Evolutionary conservation across 2,113 vertebrate species (phyloP).

Genomic region (Oreochromis aureus): DNA sequence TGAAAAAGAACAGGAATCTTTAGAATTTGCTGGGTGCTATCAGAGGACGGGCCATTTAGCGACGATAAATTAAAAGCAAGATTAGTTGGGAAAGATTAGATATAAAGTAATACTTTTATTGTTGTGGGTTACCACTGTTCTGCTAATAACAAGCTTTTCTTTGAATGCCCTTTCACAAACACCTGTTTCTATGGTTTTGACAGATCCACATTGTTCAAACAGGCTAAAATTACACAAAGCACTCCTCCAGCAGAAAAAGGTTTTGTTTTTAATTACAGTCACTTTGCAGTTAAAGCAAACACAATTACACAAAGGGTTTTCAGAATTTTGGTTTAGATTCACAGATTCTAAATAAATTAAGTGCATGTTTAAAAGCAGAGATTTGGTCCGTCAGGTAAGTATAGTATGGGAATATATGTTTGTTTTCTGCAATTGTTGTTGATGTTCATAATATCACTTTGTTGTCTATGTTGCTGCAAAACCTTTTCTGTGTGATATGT

Average conservation of each 20-base stretch:
- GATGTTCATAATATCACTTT: not conserved
- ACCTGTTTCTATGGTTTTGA: not conserved
- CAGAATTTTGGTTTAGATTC: not conserved
- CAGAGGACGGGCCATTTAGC: not conserved
- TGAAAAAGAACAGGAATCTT: not conserved
- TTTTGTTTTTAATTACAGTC: not conserved
- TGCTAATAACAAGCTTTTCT: not conserved
- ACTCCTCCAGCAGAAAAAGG: not conserved
- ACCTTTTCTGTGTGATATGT: not conserved
- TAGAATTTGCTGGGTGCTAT: not conserved
- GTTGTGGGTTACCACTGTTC: not conserved
- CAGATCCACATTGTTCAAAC: not conserved
- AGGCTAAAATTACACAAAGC: not conserved
- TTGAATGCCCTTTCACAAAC: not conserved
- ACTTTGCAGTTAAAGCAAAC: not conserved
- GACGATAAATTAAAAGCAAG: not conserved
- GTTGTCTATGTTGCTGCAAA: not conserved
- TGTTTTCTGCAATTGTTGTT: not conserved
- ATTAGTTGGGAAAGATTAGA: conserved; percentile 28
- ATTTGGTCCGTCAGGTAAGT: not conserved
- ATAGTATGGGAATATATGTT: not conserved
- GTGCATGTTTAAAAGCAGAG: not conserved
- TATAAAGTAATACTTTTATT: not conserved
- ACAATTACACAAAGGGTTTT: not conserved
- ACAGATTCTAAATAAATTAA: not conserved